A percentile compares a stretch with the other conserved stretches of the same genome.
Conservation (phyloP, 2,797 vertebrate species). For the Sebastes wilsoni region DNA sequence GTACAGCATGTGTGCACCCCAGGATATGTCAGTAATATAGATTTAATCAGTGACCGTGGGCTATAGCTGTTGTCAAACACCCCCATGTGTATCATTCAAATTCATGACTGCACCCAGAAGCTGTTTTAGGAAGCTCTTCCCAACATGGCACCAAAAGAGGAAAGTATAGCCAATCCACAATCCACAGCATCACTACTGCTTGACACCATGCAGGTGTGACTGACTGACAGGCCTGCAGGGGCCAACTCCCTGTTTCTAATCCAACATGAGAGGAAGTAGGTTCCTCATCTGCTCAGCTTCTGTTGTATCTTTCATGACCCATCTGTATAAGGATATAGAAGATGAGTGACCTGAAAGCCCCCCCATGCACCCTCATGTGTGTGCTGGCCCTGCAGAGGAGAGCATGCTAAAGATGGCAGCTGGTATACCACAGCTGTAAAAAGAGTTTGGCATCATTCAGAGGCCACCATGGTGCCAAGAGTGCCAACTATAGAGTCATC, state of each 20-base stretch:
- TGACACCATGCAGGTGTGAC: not conserved
- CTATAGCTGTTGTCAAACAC: not conserved
- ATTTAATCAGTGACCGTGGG: not conserved
- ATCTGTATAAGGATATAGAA: not conserved
- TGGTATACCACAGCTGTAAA: slow-evolving; percentile 17
- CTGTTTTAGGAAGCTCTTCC: not conserved
- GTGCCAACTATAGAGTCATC: slow-evolving; percentile 1
- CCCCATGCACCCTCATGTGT: not conserved
- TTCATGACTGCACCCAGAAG: not conserved
- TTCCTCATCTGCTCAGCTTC: too few species aligned
- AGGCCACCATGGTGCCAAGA: not conserved
- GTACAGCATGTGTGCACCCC: not conserved
- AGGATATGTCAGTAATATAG: not conserved
- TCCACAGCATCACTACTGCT: not conserved
- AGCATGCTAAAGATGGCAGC: slow-evolving; percentile 36
- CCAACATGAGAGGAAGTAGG: too few species aligned
- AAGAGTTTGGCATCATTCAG: slow-evolving; percentile 7
- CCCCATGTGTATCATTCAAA: not conserved
- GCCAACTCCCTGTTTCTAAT: not conserved
- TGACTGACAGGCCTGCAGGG: not conserved
- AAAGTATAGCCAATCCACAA: not conserved
- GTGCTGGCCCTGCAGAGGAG: not conserved
- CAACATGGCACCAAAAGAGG: not conserved
- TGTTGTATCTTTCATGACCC: not conserved
- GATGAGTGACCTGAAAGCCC: not conserved